These are phyloP conservation scores for Sebastolobus alascanus DNA, from an alignment of 2,797 vertebrate genomes.

Conservation along the genomic window DNA sequence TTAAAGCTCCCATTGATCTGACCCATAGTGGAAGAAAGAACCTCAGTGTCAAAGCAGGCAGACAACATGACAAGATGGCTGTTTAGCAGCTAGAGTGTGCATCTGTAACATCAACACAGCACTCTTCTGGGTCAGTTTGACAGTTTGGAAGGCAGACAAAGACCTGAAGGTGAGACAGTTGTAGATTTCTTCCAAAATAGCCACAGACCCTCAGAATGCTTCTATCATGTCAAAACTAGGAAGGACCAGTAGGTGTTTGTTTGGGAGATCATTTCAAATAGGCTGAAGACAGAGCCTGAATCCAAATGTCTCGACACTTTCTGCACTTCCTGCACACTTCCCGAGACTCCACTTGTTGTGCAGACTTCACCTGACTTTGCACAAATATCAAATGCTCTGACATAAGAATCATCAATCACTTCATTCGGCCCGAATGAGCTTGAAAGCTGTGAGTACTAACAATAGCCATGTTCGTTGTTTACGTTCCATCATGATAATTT, in stretches of 20 bases:
- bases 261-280: not conserved
- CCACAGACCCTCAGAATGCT: not conserved
- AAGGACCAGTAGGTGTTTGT: not conserved
- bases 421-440: too few relatives aligned
- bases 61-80: not conserved
- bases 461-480: too few relatives aligned
- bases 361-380: not conserved
- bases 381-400: not conserved
- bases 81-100: not conserved
- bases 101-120: not conserved
- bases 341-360: too few relatives aligned
- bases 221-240: not conserved
- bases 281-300: not conserved
- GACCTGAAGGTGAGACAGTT: not conserved
- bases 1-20: slow-evolving; percentile 26
- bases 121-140: not conserved
- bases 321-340: not conserved
- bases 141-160: not conserved
- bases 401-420: too few relatives aligned
- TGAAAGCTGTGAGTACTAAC: too few relatives aligned
- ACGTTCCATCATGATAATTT: too few relatives aligned
- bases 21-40: not conserved
- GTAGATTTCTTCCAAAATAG: not conserved
- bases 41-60: not conserved
- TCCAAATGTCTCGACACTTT: not conserved